phyloP scores from a whole-genome alignment of 2,888 invertebrate genomes.

The Aphidius colemani region DNA sequence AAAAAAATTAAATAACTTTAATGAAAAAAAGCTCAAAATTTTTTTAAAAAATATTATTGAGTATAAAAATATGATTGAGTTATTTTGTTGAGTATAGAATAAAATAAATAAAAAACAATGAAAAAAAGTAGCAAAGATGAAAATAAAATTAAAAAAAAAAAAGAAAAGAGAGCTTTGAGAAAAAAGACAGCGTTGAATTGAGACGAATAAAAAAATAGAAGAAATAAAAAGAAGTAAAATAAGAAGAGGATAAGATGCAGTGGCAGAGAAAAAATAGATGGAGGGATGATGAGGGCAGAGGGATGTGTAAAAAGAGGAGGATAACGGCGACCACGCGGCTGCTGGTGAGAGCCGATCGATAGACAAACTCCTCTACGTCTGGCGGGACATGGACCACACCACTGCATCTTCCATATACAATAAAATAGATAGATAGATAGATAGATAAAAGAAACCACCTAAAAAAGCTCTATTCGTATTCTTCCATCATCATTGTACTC shows the following conservation, averaged over 20 bases:
- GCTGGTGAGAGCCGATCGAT: constrained; percentile 52
- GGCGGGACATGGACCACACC: constrained; percentile 47
- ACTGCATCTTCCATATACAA: constrained; percentile 42
- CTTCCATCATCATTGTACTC: no score
- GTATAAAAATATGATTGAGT: no score
- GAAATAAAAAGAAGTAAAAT: constrained; percentile 30
- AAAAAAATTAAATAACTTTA: no score
- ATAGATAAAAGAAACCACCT: not conserved
- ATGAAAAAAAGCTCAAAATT: no score
- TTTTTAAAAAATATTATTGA: no score
- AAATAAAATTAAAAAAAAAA: constrained; percentile 6
- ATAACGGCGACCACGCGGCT: constrained; percentile 50
- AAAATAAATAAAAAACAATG: not conserved
- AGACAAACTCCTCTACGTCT: constrained; percentile 57
- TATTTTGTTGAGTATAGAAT: constrained; percentile 7
- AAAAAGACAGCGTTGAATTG: not conserved
- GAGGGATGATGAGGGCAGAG: constrained; percentile 31
- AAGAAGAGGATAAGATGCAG: constrained; percentile 25
- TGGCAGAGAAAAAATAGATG: constrained; percentile 31
- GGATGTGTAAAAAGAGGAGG: constrained; percentile 37
- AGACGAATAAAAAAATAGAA: constrained; percentile 25
- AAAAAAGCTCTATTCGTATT: no score
- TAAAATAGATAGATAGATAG: not conserved
- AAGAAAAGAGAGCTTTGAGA: constrained; percentile 1
- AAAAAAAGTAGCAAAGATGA: no score